These are phyloP conservation scores for Cyprinodon diabolis DNA, from an alignment of 2,797 vertebrate genomes.

Conservation along the genomic window DNA sequence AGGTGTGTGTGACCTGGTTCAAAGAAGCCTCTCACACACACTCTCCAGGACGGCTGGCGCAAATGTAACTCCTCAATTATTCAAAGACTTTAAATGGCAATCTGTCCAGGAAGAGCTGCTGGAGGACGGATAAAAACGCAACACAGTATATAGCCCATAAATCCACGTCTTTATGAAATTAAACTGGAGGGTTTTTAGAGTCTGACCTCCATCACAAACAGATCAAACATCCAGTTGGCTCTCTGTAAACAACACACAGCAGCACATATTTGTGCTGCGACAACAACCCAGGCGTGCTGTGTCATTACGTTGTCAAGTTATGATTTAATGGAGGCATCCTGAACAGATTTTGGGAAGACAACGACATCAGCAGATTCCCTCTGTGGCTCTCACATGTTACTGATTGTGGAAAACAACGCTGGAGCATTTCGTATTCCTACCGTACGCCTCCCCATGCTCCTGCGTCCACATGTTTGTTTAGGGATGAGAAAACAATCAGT, in stretches of 20 bases:
- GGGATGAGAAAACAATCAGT: slow-evolving; percentile 62
- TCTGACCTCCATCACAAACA: slow-evolving; percentile 9
- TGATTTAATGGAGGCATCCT: slow-evolving; percentile 66
- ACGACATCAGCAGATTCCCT: slow-evolving; percentile 69
- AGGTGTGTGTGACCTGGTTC: slow-evolving; percentile 44
- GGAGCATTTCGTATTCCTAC: slow-evolving; percentile 51
- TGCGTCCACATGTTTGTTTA: slow-evolving; percentile 63
- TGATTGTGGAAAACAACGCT: slow-evolving; percentile 49
- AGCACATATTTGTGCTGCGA: slow-evolving; percentile 48
- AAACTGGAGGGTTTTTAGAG: not conserved
- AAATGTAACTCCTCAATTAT: slow-evolving; percentile 80
- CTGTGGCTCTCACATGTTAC: slow-evolving; percentile 55
- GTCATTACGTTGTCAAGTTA: slow-evolving; percentile 57
- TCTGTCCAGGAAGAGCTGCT: slow-evolving; percentile 41
- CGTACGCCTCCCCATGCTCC: slow-evolving; percentile 60
- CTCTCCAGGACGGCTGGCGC: slow-evolving; percentile 61
- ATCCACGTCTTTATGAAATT: not conserved
- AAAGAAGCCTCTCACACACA: slow-evolving; percentile 37
- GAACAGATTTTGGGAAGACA: slow-evolving; percentile 61
- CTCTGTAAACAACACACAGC: slow-evolving; percentile 41
- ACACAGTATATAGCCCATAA: not conserved
- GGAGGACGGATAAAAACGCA: slow-evolving; percentile 28
- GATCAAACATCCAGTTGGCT: slow-evolving; percentile 26
- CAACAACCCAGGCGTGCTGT: slow-evolving; percentile 37
- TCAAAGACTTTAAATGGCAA: slow-evolving; percentile 77